Evolutionary conservation across 23 tunicate species (phyloP).

Genomic region (Trididemnum nubilum): DNA sequence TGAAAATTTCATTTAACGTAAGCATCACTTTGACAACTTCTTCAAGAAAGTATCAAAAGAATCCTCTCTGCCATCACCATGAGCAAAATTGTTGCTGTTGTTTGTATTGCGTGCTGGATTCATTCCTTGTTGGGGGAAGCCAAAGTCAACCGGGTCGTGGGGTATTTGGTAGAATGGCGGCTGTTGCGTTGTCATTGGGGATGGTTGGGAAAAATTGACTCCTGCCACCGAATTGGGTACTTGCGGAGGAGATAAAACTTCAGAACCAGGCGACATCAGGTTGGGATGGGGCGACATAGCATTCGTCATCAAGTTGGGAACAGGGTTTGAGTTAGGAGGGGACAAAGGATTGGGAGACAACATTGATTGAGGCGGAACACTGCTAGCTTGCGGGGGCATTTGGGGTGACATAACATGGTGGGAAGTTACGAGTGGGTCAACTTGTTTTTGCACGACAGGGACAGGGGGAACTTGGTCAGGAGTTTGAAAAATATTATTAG

Average conservation of each 20-base stretch:
- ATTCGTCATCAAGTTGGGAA: not conserved
- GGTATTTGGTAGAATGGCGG: not conserved
- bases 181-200: not conserved
- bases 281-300: not conserved
- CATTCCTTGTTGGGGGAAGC: not conserved
- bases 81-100: not conserved
- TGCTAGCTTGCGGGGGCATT: not conserved
- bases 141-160: not conserved
- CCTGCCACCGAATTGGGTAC: not conserved
- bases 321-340: not conserved
- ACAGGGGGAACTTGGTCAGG: not conserved
- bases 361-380: not conserved
- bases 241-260: not conserved
- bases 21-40: not conserved
- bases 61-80: not conserved
- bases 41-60: not conserved
- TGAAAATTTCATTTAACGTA: too few relatives aligned
- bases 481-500: not conserved
- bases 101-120: not conserved
- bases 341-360: not conserved
- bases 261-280: not conserved
- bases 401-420: not conserved
- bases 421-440: not conserved
- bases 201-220: not conserved
- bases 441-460: not conserved